Base-by-base conservation (phyloP, 1,140 invertebrate genomes). In the Hyphantria cunea region DNA sequence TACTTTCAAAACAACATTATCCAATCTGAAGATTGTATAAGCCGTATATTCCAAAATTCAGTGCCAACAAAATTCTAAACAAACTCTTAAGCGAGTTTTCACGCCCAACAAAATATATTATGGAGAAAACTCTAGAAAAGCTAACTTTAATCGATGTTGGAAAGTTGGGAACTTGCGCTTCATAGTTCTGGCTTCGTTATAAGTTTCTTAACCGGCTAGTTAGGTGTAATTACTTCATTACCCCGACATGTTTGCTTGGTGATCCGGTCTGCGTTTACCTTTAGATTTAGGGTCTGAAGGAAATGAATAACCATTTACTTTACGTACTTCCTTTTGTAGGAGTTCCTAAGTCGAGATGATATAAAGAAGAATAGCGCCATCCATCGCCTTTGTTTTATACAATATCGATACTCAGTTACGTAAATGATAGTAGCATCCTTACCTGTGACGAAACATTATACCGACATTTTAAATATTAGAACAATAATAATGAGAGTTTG, bases 221-320 rank as follows among this genome's bases (percentile, higher is more conserved):
- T 54, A 33, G 6, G 52, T 31, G 39, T 44, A 44, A 54, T 54
- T 54, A 54, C 52, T 54, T 54, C 52, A 54, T 54, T 54, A 54
- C 17, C 15, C 11, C 5, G 33, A 54, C 52, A 54, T 54, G 41
- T 54, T 54, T 44, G 9, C 52, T 33, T 9, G n/a, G 39, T 32
- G 39, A 17, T 39, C 12, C n/a, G 11, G 10, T 12, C 1, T 5
- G 41, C n/a, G n/a, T 54, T 42, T 54, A 33, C 52, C 50, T 44
- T 32, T 37, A 37, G 34, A 10, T 8, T 10, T 37, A 3, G 8
- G 8, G 34, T 37, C 11, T 37, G 8, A 7, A 37, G 12, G 41
- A 12, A 54, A 44, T 54, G 17, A 25, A 25, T 25, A 3, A 5
- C 17, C 17, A 25, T 25, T 25, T 25, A 25, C 17, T 5, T 25